Evolutionary conservation across 2,888 invertebrate species (phyloP), one percentile per base, ranked within the genome.

Genomic region (Meganola albula): DNA sequence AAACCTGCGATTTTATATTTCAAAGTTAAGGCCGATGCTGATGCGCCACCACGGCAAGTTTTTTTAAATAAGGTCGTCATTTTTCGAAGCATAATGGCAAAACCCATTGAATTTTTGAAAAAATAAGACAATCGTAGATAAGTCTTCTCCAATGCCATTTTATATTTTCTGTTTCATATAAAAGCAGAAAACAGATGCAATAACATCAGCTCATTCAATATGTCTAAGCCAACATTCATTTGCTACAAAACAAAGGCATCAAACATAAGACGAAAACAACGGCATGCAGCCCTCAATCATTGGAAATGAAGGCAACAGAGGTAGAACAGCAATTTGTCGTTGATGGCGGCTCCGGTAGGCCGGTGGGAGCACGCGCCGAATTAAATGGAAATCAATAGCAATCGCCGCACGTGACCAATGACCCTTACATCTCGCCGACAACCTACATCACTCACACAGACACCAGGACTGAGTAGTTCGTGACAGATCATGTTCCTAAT

Each of bases 381-480:
- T 82, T 84, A 84, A 85, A 84, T 79, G 80, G 74, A 77, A 84
- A 84, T 83, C 85, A 82, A 85, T 85, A 78, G 71, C 62, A 63
- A 72, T 68, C 58, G 59, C 37, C 48, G 72, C 51, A 82, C 83
- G 83, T 83, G 83, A 79, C 76, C 66, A 58, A 53, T 58, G 66
- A 60, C 66, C 69, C 65, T 70, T 59, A 59, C 63, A 66, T 66
- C 68, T 66, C 56, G 53, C 68, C 68, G 65, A 58, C 68, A 36
- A 41, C 42, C 33, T 43, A 38, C 43, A 53, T 52, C 49, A 33
- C 48, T 51, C 56, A 48, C 41, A 36, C 30, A 31, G 34, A 20
- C 30, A 32, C 49, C 44, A 44, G 44, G 38, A 45, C 44, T 20
- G 20, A 30, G 49, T 49, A 44, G 49, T 50, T 52, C 52, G 51